Evolutionary conservation across 2,797 vertebrate species (phyloP).

Genomic region (Corythornis leucogaster): DNA sequence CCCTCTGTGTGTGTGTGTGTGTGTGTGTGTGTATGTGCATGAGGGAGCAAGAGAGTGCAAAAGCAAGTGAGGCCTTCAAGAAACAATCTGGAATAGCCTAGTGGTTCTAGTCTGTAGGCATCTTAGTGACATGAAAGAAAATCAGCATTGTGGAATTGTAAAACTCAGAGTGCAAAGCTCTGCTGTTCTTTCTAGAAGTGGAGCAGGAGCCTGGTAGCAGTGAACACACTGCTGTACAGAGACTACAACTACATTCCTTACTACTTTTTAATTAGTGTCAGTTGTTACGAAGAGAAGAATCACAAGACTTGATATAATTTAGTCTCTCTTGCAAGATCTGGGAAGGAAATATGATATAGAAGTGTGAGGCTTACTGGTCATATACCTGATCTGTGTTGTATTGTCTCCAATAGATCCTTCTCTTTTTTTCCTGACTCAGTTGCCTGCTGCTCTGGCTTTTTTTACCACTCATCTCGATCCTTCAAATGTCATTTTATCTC

Average conservation of each 20-base stretch:
- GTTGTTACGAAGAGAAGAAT: not conserved
- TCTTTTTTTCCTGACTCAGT: not conserved
- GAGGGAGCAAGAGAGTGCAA: not conserved
- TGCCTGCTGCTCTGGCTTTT: not conserved
- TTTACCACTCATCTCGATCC: not conserved
- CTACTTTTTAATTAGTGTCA: not conserved
- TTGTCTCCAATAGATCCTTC: not conserved
- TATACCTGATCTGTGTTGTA: accelerated
- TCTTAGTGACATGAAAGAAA: not conserved
- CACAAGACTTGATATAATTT: not conserved
- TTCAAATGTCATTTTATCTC: not conserved
- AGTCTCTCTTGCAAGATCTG: not conserved
- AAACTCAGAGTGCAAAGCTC: not conserved
- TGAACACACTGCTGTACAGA: not conserved
- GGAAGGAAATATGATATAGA: not conserved
- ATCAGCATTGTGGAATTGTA: not conserved
- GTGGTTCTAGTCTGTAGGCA: not conserved
- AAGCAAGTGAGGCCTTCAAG: not conserved
- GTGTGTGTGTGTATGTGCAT: not conserved
- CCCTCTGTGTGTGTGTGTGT: not conserved
- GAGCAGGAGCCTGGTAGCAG: not conserved
- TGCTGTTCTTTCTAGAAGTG: not conserved
- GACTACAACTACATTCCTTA: not conserved
- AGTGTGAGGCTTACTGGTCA: not conserved
- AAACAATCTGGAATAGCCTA: not conserved